phyloP scores from a whole-genome alignment of 2,113 vertebrate genomes.

The Fregata magnificens region DNA sequence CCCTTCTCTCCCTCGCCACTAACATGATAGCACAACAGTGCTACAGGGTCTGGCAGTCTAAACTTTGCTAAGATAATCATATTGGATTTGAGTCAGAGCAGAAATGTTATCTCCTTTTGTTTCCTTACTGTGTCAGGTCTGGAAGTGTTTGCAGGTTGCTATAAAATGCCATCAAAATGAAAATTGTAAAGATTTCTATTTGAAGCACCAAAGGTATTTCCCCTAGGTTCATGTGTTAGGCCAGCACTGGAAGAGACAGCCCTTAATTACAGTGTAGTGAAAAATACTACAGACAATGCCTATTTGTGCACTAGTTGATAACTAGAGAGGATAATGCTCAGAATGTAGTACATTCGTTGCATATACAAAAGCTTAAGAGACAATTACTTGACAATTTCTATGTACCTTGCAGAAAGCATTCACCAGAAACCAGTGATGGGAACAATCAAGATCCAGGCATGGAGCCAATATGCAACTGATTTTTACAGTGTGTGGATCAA shows the following conservation, averaged over 20 bases:
- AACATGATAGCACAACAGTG: background rate
- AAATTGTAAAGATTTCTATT: background rate
- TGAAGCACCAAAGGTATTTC: background rate
- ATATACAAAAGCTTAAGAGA: background rate
- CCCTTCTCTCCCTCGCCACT: background rate
- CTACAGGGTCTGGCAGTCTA: background rate
- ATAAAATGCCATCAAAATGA: background rate
- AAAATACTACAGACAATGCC: background rate
- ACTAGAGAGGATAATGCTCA: background rate
- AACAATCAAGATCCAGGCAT: slow-evolving; percentile 6
- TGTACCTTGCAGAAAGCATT: slow-evolving; percentile 18
- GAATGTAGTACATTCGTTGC: background rate
- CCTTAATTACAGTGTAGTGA: background rate
- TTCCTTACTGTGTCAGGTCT: background rate
- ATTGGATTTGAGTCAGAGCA: background rate
- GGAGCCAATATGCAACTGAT: background rate
- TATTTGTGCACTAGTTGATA: background rate
- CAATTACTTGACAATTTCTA: background rate
- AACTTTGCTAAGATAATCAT: background rate
- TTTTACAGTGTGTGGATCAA: background rate
- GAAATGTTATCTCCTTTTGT: background rate
- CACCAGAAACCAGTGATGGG: background rate
- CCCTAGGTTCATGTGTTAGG: background rate
- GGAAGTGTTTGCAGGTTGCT: background rate
- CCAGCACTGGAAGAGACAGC: background rate